Evolutionary conservation across 2,113 vertebrate genomes (phyloP).

Genomic region (Ctenodactylus gundi): DNA sequence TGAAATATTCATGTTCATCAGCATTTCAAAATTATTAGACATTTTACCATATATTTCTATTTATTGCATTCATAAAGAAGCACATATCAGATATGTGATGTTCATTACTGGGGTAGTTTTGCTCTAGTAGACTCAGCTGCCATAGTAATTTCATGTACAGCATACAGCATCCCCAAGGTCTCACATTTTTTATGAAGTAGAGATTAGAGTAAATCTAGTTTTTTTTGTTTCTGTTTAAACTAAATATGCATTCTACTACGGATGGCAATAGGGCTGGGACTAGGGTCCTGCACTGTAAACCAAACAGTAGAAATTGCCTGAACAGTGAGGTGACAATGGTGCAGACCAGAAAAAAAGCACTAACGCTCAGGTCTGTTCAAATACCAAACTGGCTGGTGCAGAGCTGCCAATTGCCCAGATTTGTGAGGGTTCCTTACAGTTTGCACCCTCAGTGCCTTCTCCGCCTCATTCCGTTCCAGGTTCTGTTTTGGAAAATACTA

Average conservation of each 20-base stretch:
- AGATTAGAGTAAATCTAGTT: too few species aligned
- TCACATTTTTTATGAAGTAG: too few species aligned
- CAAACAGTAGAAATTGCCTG: neutral
- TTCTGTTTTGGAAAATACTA: neutral
- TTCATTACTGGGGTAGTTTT: neutral
- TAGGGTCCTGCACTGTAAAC: neutral
- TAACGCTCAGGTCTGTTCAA: neutral
- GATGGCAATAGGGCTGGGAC: neutral
- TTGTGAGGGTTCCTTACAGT: neutral
- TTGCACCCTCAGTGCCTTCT: neutral
- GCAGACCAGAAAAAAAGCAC: neutral
- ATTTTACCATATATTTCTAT: neutral
- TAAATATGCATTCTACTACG: too few species aligned
- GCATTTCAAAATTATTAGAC: neutral
- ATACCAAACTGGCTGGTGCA: accelerated
- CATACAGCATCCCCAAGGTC: too few species aligned
- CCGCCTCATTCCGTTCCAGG: neutral
- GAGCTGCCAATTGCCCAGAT: neutral
- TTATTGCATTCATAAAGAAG: neutral
- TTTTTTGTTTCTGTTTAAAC: too few species aligned
- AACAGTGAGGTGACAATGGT: too few species aligned
- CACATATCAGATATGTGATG: neutral
- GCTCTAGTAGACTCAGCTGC: neutral
- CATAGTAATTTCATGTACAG: neutral
- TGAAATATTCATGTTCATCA: neutral